Evolutionary conservation across 2,888 invertebrate genomes (phyloP), one percentile per base, ranked within the genome.

Genomic region (Chouioia cunea): DNA sequence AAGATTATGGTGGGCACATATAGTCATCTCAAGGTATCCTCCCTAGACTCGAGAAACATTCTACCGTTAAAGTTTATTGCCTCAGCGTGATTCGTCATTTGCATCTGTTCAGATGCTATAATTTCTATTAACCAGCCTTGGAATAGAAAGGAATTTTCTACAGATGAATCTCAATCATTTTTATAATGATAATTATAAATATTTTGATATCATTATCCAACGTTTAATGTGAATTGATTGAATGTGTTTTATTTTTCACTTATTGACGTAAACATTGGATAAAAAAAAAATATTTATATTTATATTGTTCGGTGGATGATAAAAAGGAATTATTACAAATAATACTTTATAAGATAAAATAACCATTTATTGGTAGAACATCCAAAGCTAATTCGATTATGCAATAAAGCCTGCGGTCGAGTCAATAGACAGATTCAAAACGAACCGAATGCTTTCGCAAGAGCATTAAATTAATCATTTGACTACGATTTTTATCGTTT

Each of bases 341-440:
- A 36, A 36, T 10, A 36, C 10, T 36, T 6, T 6, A 36, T n/a
- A n/a, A n/a, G n/a, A n/a, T n/a, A 36, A 36, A 36, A 36, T 6
- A 2, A 6, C 36, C 10, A 36, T 10, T 1, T 12, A 10, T 10
- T 8, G 36, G 12, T 12, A 10, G 36, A 54, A 58, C 70, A 75
- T 72, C 59, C 67, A 36, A 4, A 36, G 36, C 36, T 36, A 36
- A 8, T 10, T 10, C 48, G 64, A 72, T 79, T 79, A 70, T 70
- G 74, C 75, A 78, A 80, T 48, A 50, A 59, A 48, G 22, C 65
- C 69, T 70, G 75, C 60, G 62, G 54, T 70, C 70, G 73, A 79
- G 78, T 78, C 77, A 77, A 74, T 66, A 74, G 75, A 76, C 78
- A 78, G 77, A 80, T 79, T 78, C 74, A 65, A 71, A 76, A 76